Conservation (phyloP, 2,888 invertebrate species). For the Bellardia pandia region DNA sequence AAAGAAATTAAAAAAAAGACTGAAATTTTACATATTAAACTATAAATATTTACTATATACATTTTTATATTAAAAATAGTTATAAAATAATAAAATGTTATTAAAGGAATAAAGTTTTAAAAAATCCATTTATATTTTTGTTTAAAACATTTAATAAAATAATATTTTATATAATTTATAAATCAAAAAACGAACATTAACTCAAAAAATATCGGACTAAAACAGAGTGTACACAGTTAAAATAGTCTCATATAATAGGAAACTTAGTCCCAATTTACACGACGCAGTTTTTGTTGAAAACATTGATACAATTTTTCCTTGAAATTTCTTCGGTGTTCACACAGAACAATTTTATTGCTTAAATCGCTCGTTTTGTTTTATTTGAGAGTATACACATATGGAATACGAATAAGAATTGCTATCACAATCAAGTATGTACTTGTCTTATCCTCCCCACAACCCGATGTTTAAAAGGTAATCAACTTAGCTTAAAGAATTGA, state of each 20-base stretch:
- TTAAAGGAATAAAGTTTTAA: slow-evolving; percentile 44
- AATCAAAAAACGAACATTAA: neutral
- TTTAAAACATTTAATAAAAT: slow-evolving; percentile 24
- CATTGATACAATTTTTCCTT: too few species aligned
- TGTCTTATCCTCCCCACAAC: too few species aligned
- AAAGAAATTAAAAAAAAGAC: slow-evolving; percentile 6
- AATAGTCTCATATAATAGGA: neutral
- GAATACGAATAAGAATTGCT: too few species aligned
- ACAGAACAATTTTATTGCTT: too few species aligned
- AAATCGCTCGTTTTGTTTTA: too few species aligned
- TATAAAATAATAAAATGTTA: slow-evolving; percentile 36
- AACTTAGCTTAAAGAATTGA: too few species aligned
- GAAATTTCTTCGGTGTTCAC: too few species aligned
- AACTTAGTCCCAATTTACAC: too few species aligned
- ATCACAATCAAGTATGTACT: too few species aligned
- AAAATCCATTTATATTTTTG: slow-evolving; percentile 9
- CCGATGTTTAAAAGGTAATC: too few species aligned
- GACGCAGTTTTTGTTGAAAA: too few species aligned
- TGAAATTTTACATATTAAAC: slow-evolving; percentile 1
- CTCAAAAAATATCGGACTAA: neutral
- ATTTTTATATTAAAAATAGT: slow-evolving; percentile 34
- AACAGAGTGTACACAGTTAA: slow-evolving; percentile 43
- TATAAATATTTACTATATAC: slow-evolving; percentile 19
- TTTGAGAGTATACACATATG: too few species aligned
- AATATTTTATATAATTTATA: slow-evolving; percentile 1